Evolutionary conservation across 2,797 vertebrate species (phyloP), one percentile per base, ranked within the genome.

Genomic region (Microchirus variegatus): DNA sequence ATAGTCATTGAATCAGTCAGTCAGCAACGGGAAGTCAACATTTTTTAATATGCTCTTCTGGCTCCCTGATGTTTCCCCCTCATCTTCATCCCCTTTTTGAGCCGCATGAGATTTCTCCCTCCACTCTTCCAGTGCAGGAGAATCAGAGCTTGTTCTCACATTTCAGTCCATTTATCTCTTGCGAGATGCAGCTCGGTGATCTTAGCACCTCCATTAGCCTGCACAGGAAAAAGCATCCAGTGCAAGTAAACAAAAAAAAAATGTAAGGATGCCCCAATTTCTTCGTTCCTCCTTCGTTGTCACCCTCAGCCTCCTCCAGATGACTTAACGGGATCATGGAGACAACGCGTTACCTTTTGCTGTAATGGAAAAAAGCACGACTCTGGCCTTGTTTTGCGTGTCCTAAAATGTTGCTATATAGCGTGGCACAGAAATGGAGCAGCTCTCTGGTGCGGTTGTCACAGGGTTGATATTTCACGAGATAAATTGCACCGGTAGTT

Each of bases 81-180:
- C 75, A 42, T 81, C 79, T 77, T 79, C 73, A 83, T 83, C 78
- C 72, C 78, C 72, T 64, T 70, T 73, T 70, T 73, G 78, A 86
- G 79, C 81, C 81, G 79, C 72, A 31, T 67, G 72, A 62, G 66
- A 72, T 73, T 75, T 58, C 78, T 73, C 60, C 78, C 65, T 75
- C 77, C 22, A 69, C 82, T 80, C 76, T 77, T 76, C 67, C 61
- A 75, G 74, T 65, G 81, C 70, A 67, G 75, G 64, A 83, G 70
- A 87, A 86, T 79, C 75, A 78, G 67, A 68, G 70, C 84, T 75
- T 80, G 81, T 86, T 87, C 91, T 92, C 88, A 81, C 82, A 87
- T 93, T 91, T 91, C 85, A 90, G 78, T 81, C 86, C 82, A 89
- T 90, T 88, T 87, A 87, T 90, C 86, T 81, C 78, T 68, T 51